Conservation (phyloP, 2,888 invertebrate genomes). For the Rhagonycha lutea region DNA sequence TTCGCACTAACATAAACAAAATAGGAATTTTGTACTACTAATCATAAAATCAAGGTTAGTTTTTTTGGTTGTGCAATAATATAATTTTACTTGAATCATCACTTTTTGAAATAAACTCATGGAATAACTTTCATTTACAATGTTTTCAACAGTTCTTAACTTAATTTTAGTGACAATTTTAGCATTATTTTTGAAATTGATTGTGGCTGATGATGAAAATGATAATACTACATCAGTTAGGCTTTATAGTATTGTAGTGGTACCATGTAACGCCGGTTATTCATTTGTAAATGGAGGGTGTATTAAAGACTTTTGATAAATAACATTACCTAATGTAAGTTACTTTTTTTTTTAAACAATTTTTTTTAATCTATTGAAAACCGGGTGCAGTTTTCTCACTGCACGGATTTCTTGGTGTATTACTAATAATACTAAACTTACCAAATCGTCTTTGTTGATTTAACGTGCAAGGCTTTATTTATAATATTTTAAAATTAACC, state of each 20-base stretch:
- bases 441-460: no score
- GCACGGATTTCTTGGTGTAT: neutral
- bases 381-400: neutral
- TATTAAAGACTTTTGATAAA: neutral
- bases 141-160: neutral
- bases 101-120: neutral
- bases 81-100: neutral
- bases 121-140: neutral
- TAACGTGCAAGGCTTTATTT: no score
- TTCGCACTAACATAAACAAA: no score
- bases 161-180: neutral
- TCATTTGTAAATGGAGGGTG: slow-evolving; percentile 16
- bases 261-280: slow-evolving; percentile 18
- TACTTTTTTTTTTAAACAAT: neutral
- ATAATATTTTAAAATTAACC: no score
- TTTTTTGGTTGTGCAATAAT: neutral
- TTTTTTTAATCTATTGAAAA: neutral
- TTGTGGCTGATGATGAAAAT: neutral
- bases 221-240: neutral
- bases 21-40: neutral
- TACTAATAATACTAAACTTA: neutral
- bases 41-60: neutral
- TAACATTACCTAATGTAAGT: neutral
- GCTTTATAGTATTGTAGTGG: slow-evolving; percentile 1
- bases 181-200: neutral